Base-by-base conservation (phyloP, 2,888 invertebrate species). In the Cheilosia impressa region DNA sequence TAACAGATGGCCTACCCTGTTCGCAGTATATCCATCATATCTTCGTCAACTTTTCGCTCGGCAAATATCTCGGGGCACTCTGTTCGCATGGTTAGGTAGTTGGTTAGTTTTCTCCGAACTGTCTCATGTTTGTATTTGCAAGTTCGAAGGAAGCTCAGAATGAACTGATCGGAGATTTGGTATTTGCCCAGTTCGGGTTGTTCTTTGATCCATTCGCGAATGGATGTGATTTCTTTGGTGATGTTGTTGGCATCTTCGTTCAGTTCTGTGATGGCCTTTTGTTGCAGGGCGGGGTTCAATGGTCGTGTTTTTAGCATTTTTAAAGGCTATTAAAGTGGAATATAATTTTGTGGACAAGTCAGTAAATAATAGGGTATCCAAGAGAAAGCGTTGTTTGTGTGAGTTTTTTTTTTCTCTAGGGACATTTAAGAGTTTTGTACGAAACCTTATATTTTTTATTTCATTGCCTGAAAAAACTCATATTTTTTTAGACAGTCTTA, bases 61-160 rank as follows among this genome's bases (percentile, higher is more conserved):
- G 75, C 90, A 87, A 93, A 94, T 87, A 94, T 92, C 88, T 94
- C 94, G 0, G 94, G 94, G 1, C 93, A 90, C 60, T 93, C 89
- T 0, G 92, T 90, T 88, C 93, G 93, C 79, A 88, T 68, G 1
- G 93, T 93, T 88, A 94, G 93, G 88, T 92, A 94, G 91, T 93
- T 92, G 76, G 93, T 93, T 2, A 93, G 80, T 87, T 93, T 93
- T 77, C 91, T 90, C 87, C 93, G 93, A 2, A 93, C 92, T 27
- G 90, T 89, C 76, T 93, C 93, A 78, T 93, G 89, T 69, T 92
- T 93, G 89, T 92, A 93, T 88, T 93, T 93, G 87, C 92, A 92
- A n/a, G 93, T 92, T 63, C 93, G 89, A n/a, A 93, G 89, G 88
- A 93, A 93, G 5, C 91, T 88, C 10, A 93, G 78, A 24, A 93